Base-by-base conservation (phyloP, 2,888 invertebrate species). In the Drosophila paracracens region DNA sequence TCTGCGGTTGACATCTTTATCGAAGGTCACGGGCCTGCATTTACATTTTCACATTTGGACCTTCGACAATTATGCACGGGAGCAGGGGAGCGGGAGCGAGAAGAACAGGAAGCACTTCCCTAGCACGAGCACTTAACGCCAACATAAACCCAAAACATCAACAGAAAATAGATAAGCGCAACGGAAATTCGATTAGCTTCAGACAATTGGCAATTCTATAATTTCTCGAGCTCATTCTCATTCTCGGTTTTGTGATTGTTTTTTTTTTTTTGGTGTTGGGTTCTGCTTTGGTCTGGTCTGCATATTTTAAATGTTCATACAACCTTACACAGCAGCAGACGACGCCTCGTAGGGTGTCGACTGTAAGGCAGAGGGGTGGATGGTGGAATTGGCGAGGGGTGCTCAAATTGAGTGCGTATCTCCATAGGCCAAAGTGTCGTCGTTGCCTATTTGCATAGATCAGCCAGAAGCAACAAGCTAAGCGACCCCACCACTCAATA, bases 1-100 rank as follows among this genome's bases (percentile, higher is more conserved):
- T 25, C 46, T 46, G 63, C 60, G 71, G 54, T 68, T 85, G 85
- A 88, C 85, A 88, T 83, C 82, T 86, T 83, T 82, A 76, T 81
- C 74, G 80, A 82, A 88, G 85, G 85, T 88, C 87, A 64, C 50
- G 46, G 56, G 13, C 18, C 67, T 29, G 56, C 68, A 77, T 79
- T 69, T 72, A 57, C 71, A 81, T 75, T 62, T 50, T 36, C 54
- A 70, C 50, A 62, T 68, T 58, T 51, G 18, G 27, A 16, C 53
- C 52, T 51, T 60, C 51, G 48, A 50, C 35, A 63, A 75, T 79
- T 75, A 79, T 79, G 75, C 71, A 71, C 52, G 64, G 70, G n/a
- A 21, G 16, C 27, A 6, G 8, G 8, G 25, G 8, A 46, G 16
- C 16, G 11, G 21, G 8, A 16, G 7, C 16, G 6, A 4, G 46